Percentiles rank a stretch among this genome's conserved stretches.
phyloP scores from a whole-genome alignment of 2,888 invertebrate species.

The Andrena fulva region DNA sequence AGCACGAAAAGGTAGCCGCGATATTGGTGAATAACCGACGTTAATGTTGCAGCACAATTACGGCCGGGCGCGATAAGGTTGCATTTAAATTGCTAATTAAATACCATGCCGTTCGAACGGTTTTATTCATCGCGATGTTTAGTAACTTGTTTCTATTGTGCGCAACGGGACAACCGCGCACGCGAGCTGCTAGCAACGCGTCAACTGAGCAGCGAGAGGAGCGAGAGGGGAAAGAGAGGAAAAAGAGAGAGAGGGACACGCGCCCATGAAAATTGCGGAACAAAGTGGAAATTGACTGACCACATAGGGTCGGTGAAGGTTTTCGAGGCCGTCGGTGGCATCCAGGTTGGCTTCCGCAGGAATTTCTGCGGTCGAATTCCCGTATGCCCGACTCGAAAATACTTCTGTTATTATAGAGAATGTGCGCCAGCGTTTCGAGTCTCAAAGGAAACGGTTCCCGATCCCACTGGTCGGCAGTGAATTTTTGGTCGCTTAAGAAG shows the following conservation, averaged over 20 bases:
- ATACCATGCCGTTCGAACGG: neutral
- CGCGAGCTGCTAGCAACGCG: neutral
- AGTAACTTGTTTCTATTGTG: neutral
- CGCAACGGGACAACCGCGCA: neutral
- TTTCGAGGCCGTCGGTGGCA: slow-evolving; percentile 76
- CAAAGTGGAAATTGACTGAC: slow-evolving; percentile 72
- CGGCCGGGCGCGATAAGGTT: slow-evolving; percentile 4
- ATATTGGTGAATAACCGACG: slow-evolving; percentile 37
- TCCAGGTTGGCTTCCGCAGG: slow-evolving; percentile 74
- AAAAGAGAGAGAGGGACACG: neutral
- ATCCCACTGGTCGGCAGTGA: neutral
- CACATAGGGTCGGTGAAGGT: slow-evolving; percentile 66
- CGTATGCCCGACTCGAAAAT: slow-evolving; percentile 69
- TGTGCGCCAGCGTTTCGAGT: slow-evolving; percentile 34
- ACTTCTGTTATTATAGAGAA: slow-evolving; percentile 65
- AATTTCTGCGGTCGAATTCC: slow-evolving; percentile 73
- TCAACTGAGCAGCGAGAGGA: neutral
- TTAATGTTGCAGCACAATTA: slow-evolving; percentile 31
- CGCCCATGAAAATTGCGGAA: slow-evolving; percentile 43
- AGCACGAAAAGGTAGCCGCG: slow-evolving; percentile 42
- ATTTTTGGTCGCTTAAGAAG: slow-evolving; percentile 6
- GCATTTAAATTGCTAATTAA: slow-evolving; percentile 26
- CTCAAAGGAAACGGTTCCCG: slow-evolving; percentile 61
- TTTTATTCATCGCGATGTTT: neutral
- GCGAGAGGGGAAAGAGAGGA: neutral